Base-by-base conservation (phyloP, 1,140 invertebrate species). In the Trachymyrmex septentrionalis region DNA sequence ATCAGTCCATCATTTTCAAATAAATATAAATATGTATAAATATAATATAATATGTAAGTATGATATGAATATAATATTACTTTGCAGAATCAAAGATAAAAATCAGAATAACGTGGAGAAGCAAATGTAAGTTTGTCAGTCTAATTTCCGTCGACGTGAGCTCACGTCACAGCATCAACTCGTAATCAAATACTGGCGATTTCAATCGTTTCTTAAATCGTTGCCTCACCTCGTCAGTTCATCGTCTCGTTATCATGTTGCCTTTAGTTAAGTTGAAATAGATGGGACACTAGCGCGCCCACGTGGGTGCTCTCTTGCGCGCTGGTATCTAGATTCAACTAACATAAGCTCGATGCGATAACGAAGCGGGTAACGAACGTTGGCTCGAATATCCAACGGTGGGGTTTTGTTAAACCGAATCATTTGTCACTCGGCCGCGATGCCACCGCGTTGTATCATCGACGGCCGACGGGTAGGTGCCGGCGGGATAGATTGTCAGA, bases 371-470 rank as follows among this genome's bases (percentile, higher is more conserved):
- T 87, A 90, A 90, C 88, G 89, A 90, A 90, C 73, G 27, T n/a
- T n/a, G 66, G 50, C 66, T 48, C 27, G 19, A 38, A 21, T 61
- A 72, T 73, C 77, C 81, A 64, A 87, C 3, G 3, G 67, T 84
- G 82, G 30, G 69, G 81, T 91, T 91, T 90, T 77, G 85, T 89
- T 90, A 89, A 87, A 85, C 75, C 89, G 85, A 87, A 91, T 92
- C 91, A 90, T 92, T 92, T 92, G 89, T 92, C 91, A 89, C 87
- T 61, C 87, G 66, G 57, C 16, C 59, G 64, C 86, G 57, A 75
- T 73, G 73, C 64, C 69, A 61, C 50, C 44, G 72, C 44, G 53
- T 71, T 59, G 75, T 77, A 88, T 64, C 81, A 50, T 14, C 21
- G 12, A 16, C 55, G 10, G 30, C 7, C 63, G 57, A 72, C 44